Percentiles rank a stretch among this genome's conserved stretches.
Conservation (phyloP, 2,113 vertebrate genomes). For the Rhinopomastus cyanomelas region DNA sequence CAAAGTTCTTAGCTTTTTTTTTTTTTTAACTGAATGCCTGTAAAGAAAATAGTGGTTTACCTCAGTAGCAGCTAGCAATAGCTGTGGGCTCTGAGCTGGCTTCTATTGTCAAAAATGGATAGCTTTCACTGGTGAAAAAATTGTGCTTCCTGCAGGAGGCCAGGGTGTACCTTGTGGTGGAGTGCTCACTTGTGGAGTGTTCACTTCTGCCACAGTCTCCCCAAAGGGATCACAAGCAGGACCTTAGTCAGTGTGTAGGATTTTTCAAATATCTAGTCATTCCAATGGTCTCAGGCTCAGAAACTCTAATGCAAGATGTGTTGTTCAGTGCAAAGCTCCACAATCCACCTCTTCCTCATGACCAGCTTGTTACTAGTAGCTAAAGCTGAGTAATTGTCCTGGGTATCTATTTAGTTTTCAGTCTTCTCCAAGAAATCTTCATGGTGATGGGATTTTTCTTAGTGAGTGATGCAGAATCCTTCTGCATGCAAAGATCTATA, state of each 20-base stretch:
- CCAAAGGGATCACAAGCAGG: background rate
- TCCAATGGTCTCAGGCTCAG: background rate
- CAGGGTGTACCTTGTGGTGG: background rate
- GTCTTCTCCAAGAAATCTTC: conserved; percentile 1
- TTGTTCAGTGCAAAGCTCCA: background rate
- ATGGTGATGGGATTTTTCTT: background rate
- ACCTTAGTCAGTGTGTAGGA: background rate
- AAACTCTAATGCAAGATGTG: background rate
- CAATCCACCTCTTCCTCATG: background rate
- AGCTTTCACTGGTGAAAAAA: background rate
- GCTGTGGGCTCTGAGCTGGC: background rate
- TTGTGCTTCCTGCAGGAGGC: background rate
- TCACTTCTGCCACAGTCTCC: background rate
- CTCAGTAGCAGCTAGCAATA: background rate
- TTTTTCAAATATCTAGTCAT: background rate
- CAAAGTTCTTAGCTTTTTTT: background rate
- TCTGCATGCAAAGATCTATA: background rate
- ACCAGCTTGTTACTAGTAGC: background rate
- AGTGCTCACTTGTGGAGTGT: background rate
- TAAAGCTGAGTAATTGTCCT: background rate
- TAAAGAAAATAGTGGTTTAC: background rate
- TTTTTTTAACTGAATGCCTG: background rate
- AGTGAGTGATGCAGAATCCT: background rate
- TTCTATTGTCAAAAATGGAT: background rate
- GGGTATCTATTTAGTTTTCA: background rate